A percentile compares a stretch with the other conserved stretches of the same genome.
These are phyloP conservation scores for Syrrhaptes paradoxus DNA, from an alignment of 2,113 vertebrate species.

Conservation along the genomic window DNA sequence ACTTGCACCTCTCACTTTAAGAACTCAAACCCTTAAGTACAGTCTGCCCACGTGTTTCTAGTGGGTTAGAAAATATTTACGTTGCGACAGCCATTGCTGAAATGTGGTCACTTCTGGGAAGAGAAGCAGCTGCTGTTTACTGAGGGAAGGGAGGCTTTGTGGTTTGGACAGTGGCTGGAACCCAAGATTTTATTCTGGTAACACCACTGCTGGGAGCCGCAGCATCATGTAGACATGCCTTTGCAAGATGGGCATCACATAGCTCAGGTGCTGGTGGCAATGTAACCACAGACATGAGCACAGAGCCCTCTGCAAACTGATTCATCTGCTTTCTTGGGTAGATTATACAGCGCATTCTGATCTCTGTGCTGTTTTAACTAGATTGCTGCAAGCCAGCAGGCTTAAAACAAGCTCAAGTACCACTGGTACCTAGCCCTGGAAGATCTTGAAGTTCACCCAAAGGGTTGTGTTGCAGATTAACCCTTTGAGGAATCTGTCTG, in stretches of 20 bases:
- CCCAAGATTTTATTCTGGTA: constrained; percentile 35
- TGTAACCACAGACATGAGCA: not conserved
- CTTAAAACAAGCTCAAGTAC: not conserved
- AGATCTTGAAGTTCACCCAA: not conserved
- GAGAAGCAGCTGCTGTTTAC: constrained; percentile 56
- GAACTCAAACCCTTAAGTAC: not conserved
- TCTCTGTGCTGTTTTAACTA: not conserved
- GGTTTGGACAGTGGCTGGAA: constrained; percentile 23
- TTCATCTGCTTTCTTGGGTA: not conserved
- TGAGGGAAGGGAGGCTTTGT: constrained; percentile 13
- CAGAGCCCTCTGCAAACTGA: not conserved
- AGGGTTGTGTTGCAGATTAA: not conserved
- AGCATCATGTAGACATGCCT: not conserved
- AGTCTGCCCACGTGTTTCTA: not conserved
- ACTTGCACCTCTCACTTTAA: not conserved
- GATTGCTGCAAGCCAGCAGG: not conserved
- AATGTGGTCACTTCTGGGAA: constrained; percentile 43
- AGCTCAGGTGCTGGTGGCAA: not conserved
- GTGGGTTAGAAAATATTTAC: constrained; percentile 25
- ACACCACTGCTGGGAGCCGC: not conserved
- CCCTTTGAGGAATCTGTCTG: not conserved
- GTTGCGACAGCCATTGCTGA: not conserved
- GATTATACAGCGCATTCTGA: not conserved
- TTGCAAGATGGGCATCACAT: not conserved
- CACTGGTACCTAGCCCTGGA: not conserved